These are phyloP conservation scores for Channa maculata DNA, from an alignment of 2,113 vertebrate species.

Conservation along the genomic window DNA sequence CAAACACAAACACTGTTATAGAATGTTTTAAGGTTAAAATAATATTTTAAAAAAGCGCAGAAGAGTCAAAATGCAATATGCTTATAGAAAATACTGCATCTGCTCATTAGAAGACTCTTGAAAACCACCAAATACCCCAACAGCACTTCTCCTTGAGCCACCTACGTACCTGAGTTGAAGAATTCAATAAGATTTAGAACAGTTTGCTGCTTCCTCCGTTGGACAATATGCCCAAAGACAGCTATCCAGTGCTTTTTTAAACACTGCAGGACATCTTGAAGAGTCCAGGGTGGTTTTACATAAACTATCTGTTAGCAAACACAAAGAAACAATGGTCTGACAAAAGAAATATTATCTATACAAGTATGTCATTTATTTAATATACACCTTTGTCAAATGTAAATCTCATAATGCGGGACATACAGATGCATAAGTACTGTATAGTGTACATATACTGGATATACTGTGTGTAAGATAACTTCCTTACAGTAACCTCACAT, in stretches of 20 bases:
- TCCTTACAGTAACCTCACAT: no score
- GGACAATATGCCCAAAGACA: slow-evolving; percentile 89
- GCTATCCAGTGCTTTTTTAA: slow-evolving; percentile 94
- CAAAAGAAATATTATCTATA: not conserved
- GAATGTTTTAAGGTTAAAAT: not conserved
- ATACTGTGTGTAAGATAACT: no score
- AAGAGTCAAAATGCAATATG: not conserved
- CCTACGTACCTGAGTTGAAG: slow-evolving; percentile 84
- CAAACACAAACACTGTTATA: not conserved
- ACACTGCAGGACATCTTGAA: slow-evolving; percentile 87
- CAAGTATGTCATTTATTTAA: no score
- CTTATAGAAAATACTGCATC: no score
- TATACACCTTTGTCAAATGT: no score
- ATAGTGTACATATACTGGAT: no score
- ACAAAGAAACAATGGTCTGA: not conserved
- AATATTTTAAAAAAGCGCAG: not conserved
- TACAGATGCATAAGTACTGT: no score
- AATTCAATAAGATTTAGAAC: slow-evolving; percentile 84
- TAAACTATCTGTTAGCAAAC: slow-evolving; percentile 85
- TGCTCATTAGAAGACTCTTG: no score
- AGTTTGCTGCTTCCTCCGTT: slow-evolving; percentile 81
- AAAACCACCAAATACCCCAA: not conserved
- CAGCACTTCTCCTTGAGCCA: not conserved
- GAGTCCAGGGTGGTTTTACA: slow-evolving; percentile 92
- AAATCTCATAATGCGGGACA: no score